These are phyloP conservation scores for Tanypteryx hageni DNA, from an alignment of 2,888 invertebrate species.

Conservation along the genomic window DNA sequence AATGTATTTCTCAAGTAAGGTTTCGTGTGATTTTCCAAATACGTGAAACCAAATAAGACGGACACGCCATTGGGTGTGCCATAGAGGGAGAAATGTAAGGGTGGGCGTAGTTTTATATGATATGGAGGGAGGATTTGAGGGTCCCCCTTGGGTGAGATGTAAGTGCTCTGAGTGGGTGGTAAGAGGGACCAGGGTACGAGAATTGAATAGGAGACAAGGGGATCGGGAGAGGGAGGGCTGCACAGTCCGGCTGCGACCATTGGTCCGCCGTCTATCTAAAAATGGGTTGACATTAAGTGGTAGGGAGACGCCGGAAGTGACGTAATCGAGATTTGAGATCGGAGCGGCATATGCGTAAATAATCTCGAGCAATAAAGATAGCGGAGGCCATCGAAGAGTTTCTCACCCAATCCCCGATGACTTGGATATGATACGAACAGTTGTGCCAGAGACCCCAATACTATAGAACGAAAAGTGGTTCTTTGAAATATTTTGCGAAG, in stretches of 20 bases:
- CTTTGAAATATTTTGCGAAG: no score
- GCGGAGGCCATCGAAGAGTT: not conserved
- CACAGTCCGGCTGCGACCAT: conserved; percentile 28
- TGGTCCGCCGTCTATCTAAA: conserved; percentile 20
- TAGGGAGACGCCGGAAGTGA: conserved; percentile 20
- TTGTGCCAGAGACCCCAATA: not conserved
- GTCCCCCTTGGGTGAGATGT: not conserved
- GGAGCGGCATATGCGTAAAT: conserved; percentile 45
- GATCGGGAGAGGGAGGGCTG: not conserved
- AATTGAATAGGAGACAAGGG: not conserved
- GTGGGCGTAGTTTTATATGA: not conserved
- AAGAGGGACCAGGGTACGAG: not conserved
- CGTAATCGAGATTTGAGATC: not conserved
- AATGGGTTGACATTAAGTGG: conserved; percentile 21
- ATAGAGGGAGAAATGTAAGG: not conserved
- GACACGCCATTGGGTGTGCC: conserved; percentile 1
- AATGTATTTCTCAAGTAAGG: no score
- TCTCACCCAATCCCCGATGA: not conserved
- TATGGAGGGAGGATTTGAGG: no score
- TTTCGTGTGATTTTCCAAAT: not conserved
- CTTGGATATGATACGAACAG: not conserved
- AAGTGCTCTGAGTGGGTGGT: conserved; percentile 20
- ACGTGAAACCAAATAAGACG: not conserved
- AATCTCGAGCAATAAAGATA: conserved; percentile 32
- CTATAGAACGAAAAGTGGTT: not conserved